These are phyloP conservation scores for Pteronotus mesoamericanus DNA, from an alignment of 2,797 vertebrate species.

Conservation along the genomic window DNA sequence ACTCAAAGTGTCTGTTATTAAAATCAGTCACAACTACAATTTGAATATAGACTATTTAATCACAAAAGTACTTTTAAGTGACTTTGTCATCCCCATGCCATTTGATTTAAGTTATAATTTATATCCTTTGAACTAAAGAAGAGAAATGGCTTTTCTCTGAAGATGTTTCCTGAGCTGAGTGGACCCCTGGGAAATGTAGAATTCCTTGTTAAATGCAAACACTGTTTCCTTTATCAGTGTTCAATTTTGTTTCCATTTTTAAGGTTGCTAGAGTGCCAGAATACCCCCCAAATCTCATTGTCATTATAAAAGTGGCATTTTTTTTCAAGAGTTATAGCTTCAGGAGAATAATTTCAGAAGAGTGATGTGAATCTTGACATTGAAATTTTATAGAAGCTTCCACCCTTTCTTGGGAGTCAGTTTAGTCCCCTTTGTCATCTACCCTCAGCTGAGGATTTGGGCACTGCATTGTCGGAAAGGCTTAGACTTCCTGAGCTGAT, in stretches of 20 bases:
- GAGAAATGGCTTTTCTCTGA: constrained; percentile 28
- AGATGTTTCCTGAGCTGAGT: constrained; percentile 31
- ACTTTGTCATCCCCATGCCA: constrained; percentile 38
- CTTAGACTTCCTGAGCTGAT: background rate
- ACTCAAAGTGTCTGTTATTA: constrained; percentile 25
- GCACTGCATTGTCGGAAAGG: background rate
- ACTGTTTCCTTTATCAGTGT: background rate
- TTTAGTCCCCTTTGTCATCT: background rate
- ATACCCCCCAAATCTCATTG: background rate
- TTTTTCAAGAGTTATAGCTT: constrained; percentile 20
- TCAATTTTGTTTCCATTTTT: constrained; percentile 48
- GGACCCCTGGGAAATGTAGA: constrained; percentile 38
- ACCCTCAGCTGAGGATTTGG: background rate
- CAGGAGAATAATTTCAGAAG: background rate
- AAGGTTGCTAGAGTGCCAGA: constrained; percentile 26
- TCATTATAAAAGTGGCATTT: background rate
- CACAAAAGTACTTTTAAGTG: constrained; percentile 57
- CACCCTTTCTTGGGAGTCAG: background rate
- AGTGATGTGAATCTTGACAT: background rate
- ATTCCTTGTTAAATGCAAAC: constrained; percentile 50
- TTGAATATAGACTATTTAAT: constrained; percentile 48
- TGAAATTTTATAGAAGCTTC: background rate
- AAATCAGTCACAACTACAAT: constrained; percentile 44
- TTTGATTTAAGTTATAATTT: constrained; percentile 59
- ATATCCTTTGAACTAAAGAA: constrained; percentile 13